These are phyloP conservation scores for Ostrea denselamellosa DNA, from an alignment of 1,140 invertebrate genomes.

Conservation along the genomic window DNA sequence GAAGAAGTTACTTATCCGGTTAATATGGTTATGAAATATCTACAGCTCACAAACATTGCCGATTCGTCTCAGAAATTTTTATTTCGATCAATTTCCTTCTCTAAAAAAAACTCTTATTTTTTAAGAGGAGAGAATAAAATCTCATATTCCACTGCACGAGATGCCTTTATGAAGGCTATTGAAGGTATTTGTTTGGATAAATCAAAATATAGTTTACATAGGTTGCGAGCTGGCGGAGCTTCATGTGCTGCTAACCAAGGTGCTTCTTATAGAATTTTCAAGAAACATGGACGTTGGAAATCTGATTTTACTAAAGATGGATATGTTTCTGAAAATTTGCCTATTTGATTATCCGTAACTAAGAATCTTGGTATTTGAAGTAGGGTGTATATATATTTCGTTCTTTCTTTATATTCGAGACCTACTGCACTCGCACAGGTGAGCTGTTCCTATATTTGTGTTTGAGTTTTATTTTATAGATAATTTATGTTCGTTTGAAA, in stretches of 20 bases:
- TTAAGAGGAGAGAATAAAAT: background rate
- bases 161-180: background rate
- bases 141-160: constrained; percentile 6
- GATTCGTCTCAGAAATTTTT: too few relatives aligned
- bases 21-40: constrained; percentile 40
- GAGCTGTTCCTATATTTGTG: too few relatives aligned
- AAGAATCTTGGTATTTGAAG: too few relatives aligned
- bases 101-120: background rate
- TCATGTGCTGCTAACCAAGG: constrained; percentile 26
- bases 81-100: background rate
- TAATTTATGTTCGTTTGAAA: too few relatives aligned
- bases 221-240: constrained; percentile 26
- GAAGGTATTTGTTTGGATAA: constrained; percentile 5
- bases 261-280: constrained; percentile 34
- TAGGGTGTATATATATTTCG: background rate
- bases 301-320: constrained; percentile 26
- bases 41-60: background rate
- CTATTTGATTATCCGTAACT: background rate
- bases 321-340: constrained; percentile 6
- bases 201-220: background rate
- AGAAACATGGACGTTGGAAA: constrained; percentile 38
- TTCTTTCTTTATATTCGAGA: background rate
- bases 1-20: constrained; percentile 27
- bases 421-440: too few relatives aligned
- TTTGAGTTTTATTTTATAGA: too few relatives aligned